These are phyloP conservation scores for Pungitius pungitius DNA, from an alignment of 2,113 vertebrate genomes.

Conservation along the genomic window DNA sequence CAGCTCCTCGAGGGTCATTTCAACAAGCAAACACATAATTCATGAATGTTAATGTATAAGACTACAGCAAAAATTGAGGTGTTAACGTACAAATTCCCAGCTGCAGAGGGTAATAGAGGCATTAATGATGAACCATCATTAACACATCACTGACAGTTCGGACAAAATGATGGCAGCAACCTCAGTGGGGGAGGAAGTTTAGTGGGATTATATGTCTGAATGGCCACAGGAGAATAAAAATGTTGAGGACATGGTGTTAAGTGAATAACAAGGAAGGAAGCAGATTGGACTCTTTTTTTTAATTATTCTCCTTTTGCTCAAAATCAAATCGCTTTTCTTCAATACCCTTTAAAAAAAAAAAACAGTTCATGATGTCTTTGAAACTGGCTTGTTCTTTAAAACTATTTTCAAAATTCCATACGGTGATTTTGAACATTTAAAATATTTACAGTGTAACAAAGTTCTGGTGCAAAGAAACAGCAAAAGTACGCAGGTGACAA, in stretches of 20 bases:
- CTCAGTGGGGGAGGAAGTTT: neutral
- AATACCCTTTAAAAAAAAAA: constrained; percentile 34
- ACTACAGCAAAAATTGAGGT: neutral
- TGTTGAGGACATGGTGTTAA: constrained; percentile 8
- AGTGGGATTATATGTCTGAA: constrained; percentile 29
- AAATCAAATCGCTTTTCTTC: neutral
- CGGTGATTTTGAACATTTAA: constrained; percentile 32
- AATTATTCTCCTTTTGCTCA: constrained; percentile 35
- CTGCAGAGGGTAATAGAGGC: neutral
- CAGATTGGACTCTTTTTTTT: constrained; percentile 45
- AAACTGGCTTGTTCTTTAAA: constrained; percentile 20
- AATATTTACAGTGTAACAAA: constrained; percentile 71
- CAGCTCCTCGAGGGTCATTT: neutral
- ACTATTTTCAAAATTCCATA: constrained; percentile 15
- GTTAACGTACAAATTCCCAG: neutral
- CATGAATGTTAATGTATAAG: neutral
- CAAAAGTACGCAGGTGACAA: constrained; percentile 25
- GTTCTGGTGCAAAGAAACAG: constrained; percentile 49
- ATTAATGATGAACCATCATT: neutral
- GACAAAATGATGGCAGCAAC: neutral
- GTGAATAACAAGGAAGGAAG: neutral
- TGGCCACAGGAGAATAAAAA: neutral
- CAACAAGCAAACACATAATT: constrained; percentile 1
- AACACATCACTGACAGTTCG: neutral
- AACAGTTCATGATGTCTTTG: constrained; percentile 3